Evolutionary conservation across 2,888 invertebrate genomes (phyloP).

Genomic region (Oxystoma pomonae): DNA sequence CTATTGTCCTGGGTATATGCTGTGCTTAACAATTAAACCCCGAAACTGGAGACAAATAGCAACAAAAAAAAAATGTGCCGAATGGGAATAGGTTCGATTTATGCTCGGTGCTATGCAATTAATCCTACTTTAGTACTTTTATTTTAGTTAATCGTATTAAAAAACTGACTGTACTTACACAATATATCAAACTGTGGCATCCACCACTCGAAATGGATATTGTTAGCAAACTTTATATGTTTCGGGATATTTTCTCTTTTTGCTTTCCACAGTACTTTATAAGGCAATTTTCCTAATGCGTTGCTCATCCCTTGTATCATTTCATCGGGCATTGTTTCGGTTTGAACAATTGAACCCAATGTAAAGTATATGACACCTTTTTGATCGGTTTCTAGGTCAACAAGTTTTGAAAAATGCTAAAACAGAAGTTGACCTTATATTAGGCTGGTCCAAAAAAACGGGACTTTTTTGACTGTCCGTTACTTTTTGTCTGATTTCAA

Average conservation of each 20-base stretch:
- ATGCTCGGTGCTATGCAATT: too few relatives aligned
- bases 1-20: too few relatives aligned
- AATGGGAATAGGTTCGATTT: too few relatives aligned
- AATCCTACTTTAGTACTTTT: too few relatives aligned
- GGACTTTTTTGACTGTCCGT: too few relatives aligned
- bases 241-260: constrained; percentile 50
- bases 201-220: constrained; percentile 53
- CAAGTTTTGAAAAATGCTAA: constrained; percentile 7
- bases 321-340: constrained; percentile 52
- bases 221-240: constrained; percentile 45
- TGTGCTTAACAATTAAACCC: too few relatives aligned
- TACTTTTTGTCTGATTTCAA: too few relatives aligned
- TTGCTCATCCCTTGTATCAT: constrained; percentile 50
- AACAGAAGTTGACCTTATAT: constrained; percentile 1
- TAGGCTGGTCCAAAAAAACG: too few relatives aligned
- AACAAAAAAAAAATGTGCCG: too few relatives aligned
- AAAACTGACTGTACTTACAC: constrained; percentile 43
- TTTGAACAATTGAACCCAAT: constrained; percentile 56
- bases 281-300: constrained; percentile 51
- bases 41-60: too few relatives aligned
- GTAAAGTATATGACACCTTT: constrained; percentile 54
- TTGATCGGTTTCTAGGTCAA: constrained; percentile 11
- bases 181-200: constrained; percentile 55
- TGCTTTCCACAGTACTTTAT: constrained; percentile 55
- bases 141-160: too few relatives aligned